Conservation (phyloP, 2,888 invertebrate species). For the Oasisia sp. region DNA sequence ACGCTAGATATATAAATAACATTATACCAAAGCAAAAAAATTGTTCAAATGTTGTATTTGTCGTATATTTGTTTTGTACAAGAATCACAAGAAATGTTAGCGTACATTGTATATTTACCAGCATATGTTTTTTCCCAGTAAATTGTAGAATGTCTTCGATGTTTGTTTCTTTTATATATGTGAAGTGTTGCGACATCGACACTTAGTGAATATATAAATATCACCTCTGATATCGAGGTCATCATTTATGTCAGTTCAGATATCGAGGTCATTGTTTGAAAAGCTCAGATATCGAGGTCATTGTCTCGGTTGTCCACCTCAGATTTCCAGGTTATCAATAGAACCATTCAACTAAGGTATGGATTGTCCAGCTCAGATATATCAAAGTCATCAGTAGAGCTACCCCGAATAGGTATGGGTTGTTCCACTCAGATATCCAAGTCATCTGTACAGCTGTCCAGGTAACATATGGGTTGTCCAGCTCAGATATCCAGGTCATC, state of each 20-base stretch:
- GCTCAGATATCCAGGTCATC: conserved; percentile 63
- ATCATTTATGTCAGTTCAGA: no score
- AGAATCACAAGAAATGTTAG: conserved; percentile 17
- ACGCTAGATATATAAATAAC: neutral
- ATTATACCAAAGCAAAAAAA: neutral
- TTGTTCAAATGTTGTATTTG: neutral
- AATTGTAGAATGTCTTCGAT: neutral
- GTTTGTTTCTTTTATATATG: neutral
- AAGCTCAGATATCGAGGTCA: no score
- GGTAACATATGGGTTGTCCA: no score
- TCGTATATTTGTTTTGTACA: conserved; percentile 17
- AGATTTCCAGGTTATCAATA: no score
- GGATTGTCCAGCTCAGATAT: no score
- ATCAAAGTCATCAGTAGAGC: no score
- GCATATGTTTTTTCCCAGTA: neutral
- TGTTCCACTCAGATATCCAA: conserved; percentile 43
- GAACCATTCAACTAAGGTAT: no score
- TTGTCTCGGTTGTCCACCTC: no score
- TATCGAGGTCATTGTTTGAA: no score
- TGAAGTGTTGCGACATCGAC: neutral
- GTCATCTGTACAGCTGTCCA: no score
- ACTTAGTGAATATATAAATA: neutral
- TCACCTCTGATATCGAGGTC: neutral
- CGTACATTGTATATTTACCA: neutral
- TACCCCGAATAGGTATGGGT: no score